These are phyloP conservation scores for Heliconius hortense DNA, from an alignment of 2,888 invertebrate genomes.

Conservation along the genomic window DNA sequence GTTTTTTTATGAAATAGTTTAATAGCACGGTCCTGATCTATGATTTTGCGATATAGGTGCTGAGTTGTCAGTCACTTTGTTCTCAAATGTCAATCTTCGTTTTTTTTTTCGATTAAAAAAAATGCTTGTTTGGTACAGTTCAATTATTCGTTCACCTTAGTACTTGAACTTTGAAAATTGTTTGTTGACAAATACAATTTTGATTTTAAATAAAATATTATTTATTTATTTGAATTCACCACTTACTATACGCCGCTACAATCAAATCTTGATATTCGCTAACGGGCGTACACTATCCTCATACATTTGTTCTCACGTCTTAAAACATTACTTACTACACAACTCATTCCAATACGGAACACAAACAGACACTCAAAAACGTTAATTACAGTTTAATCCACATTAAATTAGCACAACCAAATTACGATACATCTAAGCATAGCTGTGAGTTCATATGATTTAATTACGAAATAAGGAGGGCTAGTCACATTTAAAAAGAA, in stretches of 20 bases:
- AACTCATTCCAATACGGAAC: not conserved
- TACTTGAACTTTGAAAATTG: not conserved
- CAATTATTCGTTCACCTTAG: too few species aligned
- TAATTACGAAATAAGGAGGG: too few species aligned
- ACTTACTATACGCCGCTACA: not conserved
- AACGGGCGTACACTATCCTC: not conserved
- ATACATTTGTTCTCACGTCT: constrained; percentile 11
- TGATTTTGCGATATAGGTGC: too few species aligned
- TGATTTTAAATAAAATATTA: not conserved
- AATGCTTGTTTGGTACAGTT: too few species aligned
- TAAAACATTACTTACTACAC: not conserved
- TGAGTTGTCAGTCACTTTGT: too few species aligned
- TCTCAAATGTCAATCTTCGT: too few species aligned
- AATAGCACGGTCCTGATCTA: too few species aligned
- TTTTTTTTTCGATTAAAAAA: too few species aligned
- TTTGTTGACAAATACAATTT: not conserved
- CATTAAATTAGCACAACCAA: not conserved
- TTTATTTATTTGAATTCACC: not conserved
- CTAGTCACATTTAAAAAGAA: too few species aligned
- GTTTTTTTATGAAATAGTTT: too few species aligned
- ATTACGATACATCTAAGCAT: too few species aligned
- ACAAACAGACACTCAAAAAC: not conserved
- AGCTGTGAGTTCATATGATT: too few species aligned
- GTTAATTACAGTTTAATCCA: not conserved
- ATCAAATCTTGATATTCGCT: not conserved